These are phyloP conservation scores for Neopipo cinnamomea DNA, from an alignment of 2,113 vertebrate genomes.

Conservation along the genomic window DNA sequence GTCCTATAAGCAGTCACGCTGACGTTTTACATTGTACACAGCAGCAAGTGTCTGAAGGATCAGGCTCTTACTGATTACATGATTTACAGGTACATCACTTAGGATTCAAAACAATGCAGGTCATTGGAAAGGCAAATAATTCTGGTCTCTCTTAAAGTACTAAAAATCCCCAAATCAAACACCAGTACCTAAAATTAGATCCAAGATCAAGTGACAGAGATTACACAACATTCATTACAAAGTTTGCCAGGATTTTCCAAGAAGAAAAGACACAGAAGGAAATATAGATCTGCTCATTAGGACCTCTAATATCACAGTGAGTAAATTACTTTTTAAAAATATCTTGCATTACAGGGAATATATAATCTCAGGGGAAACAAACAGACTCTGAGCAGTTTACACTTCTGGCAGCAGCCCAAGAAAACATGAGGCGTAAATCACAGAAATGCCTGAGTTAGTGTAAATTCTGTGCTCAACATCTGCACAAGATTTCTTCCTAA, in stretches of 20 bases:
- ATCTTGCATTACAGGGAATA: constrained; percentile 19
- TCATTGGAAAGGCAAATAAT: not conserved
- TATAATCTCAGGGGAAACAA: constrained; percentile 18
- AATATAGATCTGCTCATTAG: not conserved
- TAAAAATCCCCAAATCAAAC: constrained; percentile 32
- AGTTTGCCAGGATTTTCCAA: constrained; percentile 15
- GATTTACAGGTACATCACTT: not conserved
- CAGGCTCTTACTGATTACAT: not conserved
- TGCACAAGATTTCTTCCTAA: not conserved
- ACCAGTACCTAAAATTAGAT: constrained; percentile 16
- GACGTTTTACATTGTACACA: not conserved
- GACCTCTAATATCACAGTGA: not conserved
- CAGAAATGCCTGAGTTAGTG: not conserved
- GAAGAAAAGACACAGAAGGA: not conserved
- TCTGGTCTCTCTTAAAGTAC: not conserved
- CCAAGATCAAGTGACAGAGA: not conserved
- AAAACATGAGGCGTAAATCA: constrained; percentile 17
- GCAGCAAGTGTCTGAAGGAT: not conserved
- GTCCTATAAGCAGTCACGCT: not conserved
- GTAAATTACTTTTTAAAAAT: constrained; percentile 35
- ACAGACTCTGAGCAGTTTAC: constrained; percentile 15
- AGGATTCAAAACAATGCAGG: not conserved
- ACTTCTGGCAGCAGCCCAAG: constrained; percentile 9
- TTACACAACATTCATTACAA: not conserved
- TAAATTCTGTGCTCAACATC: constrained; percentile 14